phyloP scores from a whole-genome alignment of 2,888 invertebrate species.

The Eledona agricola region DNA sequence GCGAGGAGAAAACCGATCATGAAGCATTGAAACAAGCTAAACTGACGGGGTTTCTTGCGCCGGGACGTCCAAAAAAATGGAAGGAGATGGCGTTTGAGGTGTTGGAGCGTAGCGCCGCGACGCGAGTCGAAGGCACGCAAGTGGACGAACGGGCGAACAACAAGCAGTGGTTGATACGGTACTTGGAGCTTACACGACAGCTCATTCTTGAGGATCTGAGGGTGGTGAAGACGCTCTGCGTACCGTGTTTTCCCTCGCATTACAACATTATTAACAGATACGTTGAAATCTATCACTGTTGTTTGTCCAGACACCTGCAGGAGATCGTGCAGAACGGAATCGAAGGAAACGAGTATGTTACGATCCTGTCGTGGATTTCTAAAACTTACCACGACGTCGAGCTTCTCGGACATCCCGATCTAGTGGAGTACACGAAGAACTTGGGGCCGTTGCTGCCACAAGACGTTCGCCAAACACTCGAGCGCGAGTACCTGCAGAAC shows the following conservation, averaged over 20 bases:
- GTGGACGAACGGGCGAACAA: slow-evolving; percentile 90
- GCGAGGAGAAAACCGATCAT: slow-evolving; percentile 95
- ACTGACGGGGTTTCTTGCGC: slow-evolving; percentile 90
- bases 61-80: slow-evolving; percentile 94
- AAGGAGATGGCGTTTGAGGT: slow-evolving; percentile 85
- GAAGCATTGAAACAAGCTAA: slow-evolving; percentile 81
- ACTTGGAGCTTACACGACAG: slow-evolving; percentile 86
- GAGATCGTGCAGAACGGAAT: slow-evolving; percentile 88
- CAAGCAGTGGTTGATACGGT: slow-evolving; percentile 95
- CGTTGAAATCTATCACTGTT: slow-evolving; percentile 92
- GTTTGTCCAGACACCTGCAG: slow-evolving; percentile 83
- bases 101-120: slow-evolving; percentile 79
- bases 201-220: slow-evolving; percentile 89
- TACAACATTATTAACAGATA: slow-evolving; percentile 93
- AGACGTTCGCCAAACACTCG: slow-evolving; percentile 78
- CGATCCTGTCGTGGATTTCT: slow-evolving; percentile 90
- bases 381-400: slow-evolving; percentile 91
- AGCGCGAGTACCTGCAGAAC: slow-evolving; percentile 84
- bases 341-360: slow-evolving; percentile 97
- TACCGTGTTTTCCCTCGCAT: slow-evolving; percentile 94
- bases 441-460: slow-evolving; percentile 81
- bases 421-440: slow-evolving; percentile 63
- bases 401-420: slow-evolving; percentile 86
- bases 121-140: slow-evolving; percentile 93
- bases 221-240: slow-evolving; percentile 88